Evolutionary conservation across 2,888 invertebrate genomes (phyloP), one percentile per base, ranked within the genome.

Genomic region (Athetis lepigone): DNA sequence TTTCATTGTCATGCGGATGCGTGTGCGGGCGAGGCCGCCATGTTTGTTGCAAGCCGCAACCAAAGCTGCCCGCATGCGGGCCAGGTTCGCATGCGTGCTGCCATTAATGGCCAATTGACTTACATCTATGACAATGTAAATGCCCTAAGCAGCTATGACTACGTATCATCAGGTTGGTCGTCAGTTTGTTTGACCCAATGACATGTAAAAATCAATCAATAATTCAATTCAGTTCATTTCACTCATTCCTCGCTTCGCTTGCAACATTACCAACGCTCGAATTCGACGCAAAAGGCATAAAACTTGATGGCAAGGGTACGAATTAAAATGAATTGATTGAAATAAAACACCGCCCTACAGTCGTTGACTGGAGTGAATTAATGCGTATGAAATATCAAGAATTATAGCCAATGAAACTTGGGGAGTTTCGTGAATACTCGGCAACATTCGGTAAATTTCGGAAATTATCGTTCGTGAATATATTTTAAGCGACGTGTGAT

Each of bases 241-340:
- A 11, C n/a, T 57, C 23, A 43, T 57, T 65, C 2, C 59, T 49
- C 36, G 51, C 52, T 54, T 33, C 57, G 69, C 63, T 68, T 2
- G 13, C 33, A 49, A 46, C 2, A n/a, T 36, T 19, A 16, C 62
- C 52, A 37, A 37, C 25, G 18, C 13, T 66, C 33, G 43, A 71
- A 51, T 68, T 58, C 62, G 39, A 43, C 36, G 42, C 63, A 18
- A 51, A 66, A 71, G 60, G 60, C 65, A 69, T 77, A 79, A 75
- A 79, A 77, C 68, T 69, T 67, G 65, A 69, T 59, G 43, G 68
- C 43, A 52, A 49, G 60, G 58, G 61, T 69, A 54, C 43, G 65
- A 80, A 79, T 75, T 76, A 77, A 80, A 81, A 77, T 61, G 73
- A 81, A 82, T 81, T 77, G 76, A 76, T 81, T 80, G 78, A 77